phyloP scores from a whole-genome alignment of 2,888 invertebrate genomes.

The Netelia virgata region DNA sequence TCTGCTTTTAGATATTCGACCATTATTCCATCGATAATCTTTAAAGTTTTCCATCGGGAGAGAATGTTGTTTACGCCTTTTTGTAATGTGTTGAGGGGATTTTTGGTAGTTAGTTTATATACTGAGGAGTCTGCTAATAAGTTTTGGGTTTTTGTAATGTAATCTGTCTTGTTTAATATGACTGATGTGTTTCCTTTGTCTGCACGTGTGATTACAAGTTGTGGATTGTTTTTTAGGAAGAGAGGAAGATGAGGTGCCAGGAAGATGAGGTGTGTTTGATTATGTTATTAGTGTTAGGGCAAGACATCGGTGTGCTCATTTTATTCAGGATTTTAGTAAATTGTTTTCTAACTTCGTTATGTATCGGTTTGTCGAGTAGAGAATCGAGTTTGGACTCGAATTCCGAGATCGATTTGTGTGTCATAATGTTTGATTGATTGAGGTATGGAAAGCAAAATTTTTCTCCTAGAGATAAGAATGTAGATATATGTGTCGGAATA shows the following conservation, averaged over 20 bases:
- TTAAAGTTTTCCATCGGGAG: conserved; percentile 2
- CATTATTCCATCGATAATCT: neutral
- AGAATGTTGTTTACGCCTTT: neutral
- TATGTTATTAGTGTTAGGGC: neutral
- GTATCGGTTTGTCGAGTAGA: neutral
- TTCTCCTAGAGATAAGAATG: neutral
- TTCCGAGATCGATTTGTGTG: conserved; percentile 1
- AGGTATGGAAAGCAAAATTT: neutral
- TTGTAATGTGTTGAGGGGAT: conserved; percentile 2
- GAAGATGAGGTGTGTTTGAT: conserved; percentile 38
- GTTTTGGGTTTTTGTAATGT: conserved; percentile 7
- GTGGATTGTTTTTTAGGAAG: conserved; percentile 5
- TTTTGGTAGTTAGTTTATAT: conserved; percentile 8
- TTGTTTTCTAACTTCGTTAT: neutral
- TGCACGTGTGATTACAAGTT: conserved; percentile 22
- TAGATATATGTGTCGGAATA: neutral
- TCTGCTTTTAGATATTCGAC: neutral
- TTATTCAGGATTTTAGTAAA: neutral
- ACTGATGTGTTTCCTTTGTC: conserved; percentile 27
- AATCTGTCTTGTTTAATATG: neutral
- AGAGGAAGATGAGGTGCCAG: too few species aligned
- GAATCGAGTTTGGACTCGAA: neutral
- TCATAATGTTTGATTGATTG: neutral
- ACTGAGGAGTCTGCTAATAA: conserved; percentile 7
- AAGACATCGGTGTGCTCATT: neutral